Base-by-base conservation (phyloP, 37 sponge, comb jelly and placozoan genomes). In the Ephydatia muelleri region DNA sequence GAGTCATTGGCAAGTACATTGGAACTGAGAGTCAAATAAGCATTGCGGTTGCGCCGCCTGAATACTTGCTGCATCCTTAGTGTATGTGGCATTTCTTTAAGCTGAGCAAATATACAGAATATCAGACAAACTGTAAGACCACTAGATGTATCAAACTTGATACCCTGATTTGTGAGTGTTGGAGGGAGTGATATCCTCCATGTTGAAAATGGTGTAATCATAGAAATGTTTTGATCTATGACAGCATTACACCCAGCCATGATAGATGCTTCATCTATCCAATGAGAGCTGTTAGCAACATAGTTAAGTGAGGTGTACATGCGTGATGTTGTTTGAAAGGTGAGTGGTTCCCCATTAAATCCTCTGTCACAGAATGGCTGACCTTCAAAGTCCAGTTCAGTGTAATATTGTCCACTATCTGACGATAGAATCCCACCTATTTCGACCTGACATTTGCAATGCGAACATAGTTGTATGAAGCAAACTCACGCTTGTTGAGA, bases 91-190 rank as follows among this genome's bases (percentile, higher is more conserved):
- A 6, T 35, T 76, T 76, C 77, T 38, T 39, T 39, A 34, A 76
- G 77, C 77, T 76, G 77, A 76, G 77, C 77, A 35, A 39, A 76
- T 28, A 76, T 76, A 30, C 31, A 8, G 77, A 76, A 76, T 3
- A 28, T 76, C 32, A 76, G 77, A 28, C 77, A 8, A 35, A 76
- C 31, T 28, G 77, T 76, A 39, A 76, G 77, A 76, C 77, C 43
- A 76, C 71, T 28, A 11, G 71, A 69, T 28, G 27, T 76, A 76
- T 76, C 77, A 38, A 76, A 76, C 43, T 76, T 34, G 27, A 76
- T 39, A 39, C 38, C 77, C 8, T 76, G 32, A 76, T 76, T 76
- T 5, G 27, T 38, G 27, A 28, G 6, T 27, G 43, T 38, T 39
- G 77, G 77, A 36, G 77, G 77, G 27, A 76, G 77, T 28, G 40